phyloP scores from a whole-genome alignment of 2,113 vertebrate species.

The Notarius lentiginosus region DNA sequence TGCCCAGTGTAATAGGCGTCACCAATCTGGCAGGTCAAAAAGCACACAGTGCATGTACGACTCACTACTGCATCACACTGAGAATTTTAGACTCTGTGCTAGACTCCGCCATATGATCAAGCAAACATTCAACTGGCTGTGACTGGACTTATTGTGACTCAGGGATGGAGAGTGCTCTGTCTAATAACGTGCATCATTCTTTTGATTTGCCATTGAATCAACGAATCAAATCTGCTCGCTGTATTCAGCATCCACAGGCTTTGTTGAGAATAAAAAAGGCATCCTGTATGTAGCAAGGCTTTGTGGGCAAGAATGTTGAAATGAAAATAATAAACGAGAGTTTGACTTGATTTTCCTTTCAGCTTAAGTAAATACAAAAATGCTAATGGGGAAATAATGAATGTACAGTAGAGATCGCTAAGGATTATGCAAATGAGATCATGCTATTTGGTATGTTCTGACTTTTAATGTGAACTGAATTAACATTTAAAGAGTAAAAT shows the following conservation, averaged over 20 bases:
- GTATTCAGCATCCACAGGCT: not conserved
- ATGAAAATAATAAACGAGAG: not conserved
- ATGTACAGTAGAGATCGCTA: not conserved
- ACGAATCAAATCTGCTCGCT: not conserved
- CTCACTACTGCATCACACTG: not conserved
- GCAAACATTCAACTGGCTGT: not conserved
- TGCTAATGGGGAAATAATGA: conserved; percentile 15
- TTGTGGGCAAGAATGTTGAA: not conserved
- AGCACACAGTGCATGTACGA: not conserved
- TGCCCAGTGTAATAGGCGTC: conserved; percentile 7
- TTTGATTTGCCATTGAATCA: not conserved
- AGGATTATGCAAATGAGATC: conserved; percentile 24
- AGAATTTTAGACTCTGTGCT: not conserved
- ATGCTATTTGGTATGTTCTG: not conserved
- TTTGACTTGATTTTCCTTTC: not conserved
- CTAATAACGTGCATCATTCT: not conserved
- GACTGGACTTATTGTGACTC: not conserved
- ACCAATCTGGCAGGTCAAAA: conserved; percentile 16
- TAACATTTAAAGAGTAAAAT: not conserved
- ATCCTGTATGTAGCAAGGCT: not conserved
- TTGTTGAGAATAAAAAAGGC: not conserved
- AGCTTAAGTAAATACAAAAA: conserved; percentile 9
- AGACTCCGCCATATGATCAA: not conserved
- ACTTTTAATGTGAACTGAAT: not conserved
- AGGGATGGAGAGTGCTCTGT: not conserved